Conservation (phyloP, 2,888 invertebrate species). For the Aromia moschata region DNA sequence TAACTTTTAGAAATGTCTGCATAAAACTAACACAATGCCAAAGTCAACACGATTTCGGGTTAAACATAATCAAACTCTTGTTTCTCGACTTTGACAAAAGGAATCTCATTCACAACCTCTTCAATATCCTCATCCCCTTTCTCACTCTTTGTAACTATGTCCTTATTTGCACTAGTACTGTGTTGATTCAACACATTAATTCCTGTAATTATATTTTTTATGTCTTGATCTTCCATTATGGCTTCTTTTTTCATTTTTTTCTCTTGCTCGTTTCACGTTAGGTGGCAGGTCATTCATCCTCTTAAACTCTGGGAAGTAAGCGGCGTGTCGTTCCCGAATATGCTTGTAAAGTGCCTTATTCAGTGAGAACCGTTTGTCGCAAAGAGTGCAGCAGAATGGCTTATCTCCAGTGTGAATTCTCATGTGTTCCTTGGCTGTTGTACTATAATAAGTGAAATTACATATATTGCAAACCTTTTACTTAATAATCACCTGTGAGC, state of each 20-base stretch:
- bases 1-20: not conserved
- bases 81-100: constrained; percentile 26
- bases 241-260: constrained; percentile 34
- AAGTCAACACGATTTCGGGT: not conserved
- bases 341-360: constrained; percentile 56
- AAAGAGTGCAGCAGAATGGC: constrained; percentile 53
- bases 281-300: constrained; percentile 43
- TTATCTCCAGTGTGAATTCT: constrained; percentile 56
- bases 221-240: constrained; percentile 7
- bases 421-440: constrained; percentile 57
- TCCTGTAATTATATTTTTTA: constrained; percentile 9
- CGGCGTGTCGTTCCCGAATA: constrained; percentile 53
- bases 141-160: constrained; percentile 13
- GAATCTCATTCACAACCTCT: constrained; percentile 17
- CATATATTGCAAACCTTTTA: not conserved
- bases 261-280: constrained; percentile 42
- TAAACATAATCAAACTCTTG: constrained; percentile 19
- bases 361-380: constrained; percentile 51
- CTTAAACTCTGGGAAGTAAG: constrained; percentile 50
- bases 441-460: constrained; percentile 41
- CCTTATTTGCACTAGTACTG: not conserved
- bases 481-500: constrained; percentile 49
- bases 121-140: not conserved
- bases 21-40: not conserved
- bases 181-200: not conserved